phyloP scores from a whole-genome alignment of 2,113 vertebrate species.

The Hippocampus guttulatus region DNA sequence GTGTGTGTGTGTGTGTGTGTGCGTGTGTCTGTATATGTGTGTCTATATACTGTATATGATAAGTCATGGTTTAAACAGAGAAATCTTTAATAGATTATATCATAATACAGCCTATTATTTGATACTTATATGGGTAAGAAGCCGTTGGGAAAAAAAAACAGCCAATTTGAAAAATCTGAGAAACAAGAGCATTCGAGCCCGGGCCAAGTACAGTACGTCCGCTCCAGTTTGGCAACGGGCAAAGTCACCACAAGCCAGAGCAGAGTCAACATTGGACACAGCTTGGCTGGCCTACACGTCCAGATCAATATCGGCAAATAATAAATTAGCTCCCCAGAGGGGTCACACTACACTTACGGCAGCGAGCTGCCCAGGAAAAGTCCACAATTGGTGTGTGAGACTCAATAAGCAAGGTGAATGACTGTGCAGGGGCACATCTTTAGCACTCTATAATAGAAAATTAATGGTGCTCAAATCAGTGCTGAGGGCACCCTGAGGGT shows the following conservation, averaged over 20 bases:
- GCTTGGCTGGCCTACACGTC: conserved; percentile 78
- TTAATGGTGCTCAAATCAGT: conserved; percentile 93
- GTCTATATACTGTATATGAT: neutral
- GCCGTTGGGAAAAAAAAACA: conserved; percentile 7
- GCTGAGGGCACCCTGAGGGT: conserved; percentile 84
- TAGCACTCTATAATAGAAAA: conserved; percentile 93
- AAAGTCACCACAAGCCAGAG: conserved; percentile 78
- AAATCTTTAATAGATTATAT: too few relatives aligned
- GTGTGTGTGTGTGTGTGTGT: neutral
- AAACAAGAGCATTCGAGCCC: conserved; percentile 11
- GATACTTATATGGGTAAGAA: neutral
- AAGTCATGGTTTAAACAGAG: neutral
- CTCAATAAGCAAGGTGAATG: conserved; percentile 91
- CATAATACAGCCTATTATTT: too few relatives aligned
- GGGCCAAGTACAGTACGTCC: conserved; percentile 29
- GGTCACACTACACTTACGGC: conserved; percentile 80
- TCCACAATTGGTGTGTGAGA: conserved; percentile 85
- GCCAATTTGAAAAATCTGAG: conserved; percentile 9
- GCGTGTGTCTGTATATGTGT: too few relatives aligned
- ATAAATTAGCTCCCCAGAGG: conserved; percentile 97
- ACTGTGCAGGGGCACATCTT: conserved; percentile 84
- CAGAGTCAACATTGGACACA: conserved; percentile 79
- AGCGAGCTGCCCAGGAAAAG: conserved; percentile 75
- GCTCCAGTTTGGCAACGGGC: conserved; percentile 73
- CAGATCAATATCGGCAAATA: conserved; percentile 99